Evolutionary conservation across 2,888 invertebrate species (phyloP).

Genomic region (Napeogenes inachia): DNA sequence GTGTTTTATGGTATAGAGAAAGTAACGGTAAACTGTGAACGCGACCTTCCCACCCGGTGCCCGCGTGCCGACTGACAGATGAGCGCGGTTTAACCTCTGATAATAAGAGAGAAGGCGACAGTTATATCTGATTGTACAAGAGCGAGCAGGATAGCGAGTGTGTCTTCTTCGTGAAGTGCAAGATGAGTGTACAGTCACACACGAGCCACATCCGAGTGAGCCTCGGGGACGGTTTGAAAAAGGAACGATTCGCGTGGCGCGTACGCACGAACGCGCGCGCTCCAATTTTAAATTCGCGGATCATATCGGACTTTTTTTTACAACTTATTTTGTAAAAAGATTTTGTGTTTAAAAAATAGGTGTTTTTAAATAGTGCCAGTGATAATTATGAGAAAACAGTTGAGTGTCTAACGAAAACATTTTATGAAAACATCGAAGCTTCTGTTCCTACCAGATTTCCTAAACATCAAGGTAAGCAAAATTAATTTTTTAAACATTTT

Average conservation of each 20-base stretch:
- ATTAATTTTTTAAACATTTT: neutral
- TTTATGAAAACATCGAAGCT: conserved; percentile 41
- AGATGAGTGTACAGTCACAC: conserved; percentile 76
- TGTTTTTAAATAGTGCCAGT: conserved; percentile 39
- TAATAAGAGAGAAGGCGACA: conserved; percentile 68
- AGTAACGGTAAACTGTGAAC: conserved; percentile 59
- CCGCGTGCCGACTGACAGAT: conserved; percentile 73
- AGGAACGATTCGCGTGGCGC: conserved; percentile 62
- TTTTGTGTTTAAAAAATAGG: conserved; percentile 37
- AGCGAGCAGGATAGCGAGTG: conserved; percentile 54
- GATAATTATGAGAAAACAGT: conserved; percentile 42
- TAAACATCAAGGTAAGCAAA: conserved; percentile 20
- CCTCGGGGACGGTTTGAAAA: conserved; percentile 66
- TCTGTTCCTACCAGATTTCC: conserved; percentile 34
- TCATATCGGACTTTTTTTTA: conserved; percentile 32
- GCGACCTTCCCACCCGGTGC: conserved; percentile 67
- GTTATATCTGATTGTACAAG: conserved; percentile 38
- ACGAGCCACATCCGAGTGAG: conserved; percentile 74
- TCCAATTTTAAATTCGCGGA: conserved; percentile 42
- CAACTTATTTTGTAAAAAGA: conserved; percentile 22
- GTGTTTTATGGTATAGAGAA: conserved; percentile 67
- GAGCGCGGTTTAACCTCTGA: conserved; percentile 74
- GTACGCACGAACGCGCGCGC: conserved; percentile 61
- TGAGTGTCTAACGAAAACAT: conserved; percentile 46
- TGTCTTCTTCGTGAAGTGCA: conserved; percentile 76